Evolutionary conservation across 2,888 invertebrate genomes (phyloP).

Genomic region (Drosophila kuntzei): DNA sequence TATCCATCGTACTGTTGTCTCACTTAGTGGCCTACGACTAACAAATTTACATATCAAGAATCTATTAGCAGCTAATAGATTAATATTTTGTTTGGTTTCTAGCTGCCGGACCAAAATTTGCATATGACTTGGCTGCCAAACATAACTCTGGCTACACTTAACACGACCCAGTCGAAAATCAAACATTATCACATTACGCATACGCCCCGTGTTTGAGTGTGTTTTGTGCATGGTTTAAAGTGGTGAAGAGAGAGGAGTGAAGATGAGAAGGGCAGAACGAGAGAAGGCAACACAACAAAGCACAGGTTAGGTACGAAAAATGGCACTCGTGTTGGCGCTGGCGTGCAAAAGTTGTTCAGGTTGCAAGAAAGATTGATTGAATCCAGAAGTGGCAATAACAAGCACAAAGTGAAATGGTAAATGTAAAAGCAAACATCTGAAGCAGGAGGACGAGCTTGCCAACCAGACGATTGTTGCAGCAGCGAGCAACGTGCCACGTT

Average conservation of each 20-base stretch:
- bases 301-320: constrained; percentile 20
- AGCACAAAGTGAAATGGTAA: constrained; percentile 75
- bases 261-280: background rate
- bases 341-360: constrained; percentile 55
- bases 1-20: constrained; percentile 43
- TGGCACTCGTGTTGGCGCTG: constrained; percentile 52
- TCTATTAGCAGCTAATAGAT: constrained; percentile 80
- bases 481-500: constrained; percentile 48
- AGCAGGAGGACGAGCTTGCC: background rate
- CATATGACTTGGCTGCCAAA: constrained; percentile 6
- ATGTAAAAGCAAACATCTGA: constrained; percentile 73
- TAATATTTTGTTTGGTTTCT: constrained; percentile 65
- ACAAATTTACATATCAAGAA: constrained; percentile 73
- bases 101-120: constrained; percentile 20
- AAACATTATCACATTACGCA: constrained; percentile 56
- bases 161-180: constrained; percentile 44
- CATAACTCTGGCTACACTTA: constrained; percentile 6
- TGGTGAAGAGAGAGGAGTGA: background rate
- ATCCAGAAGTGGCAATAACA: constrained; percentile 80
- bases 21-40: constrained; percentile 47
- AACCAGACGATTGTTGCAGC: constrained; percentile 14
- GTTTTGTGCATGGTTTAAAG: constrained; percentile 19
- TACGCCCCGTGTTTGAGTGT: constrained; percentile 47
- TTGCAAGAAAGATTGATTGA: constrained; percentile 76
- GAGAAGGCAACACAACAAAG: background rate